Conservation (phyloP, 2,797 vertebrate species). For the Phoxinus dragarum region DNA sequence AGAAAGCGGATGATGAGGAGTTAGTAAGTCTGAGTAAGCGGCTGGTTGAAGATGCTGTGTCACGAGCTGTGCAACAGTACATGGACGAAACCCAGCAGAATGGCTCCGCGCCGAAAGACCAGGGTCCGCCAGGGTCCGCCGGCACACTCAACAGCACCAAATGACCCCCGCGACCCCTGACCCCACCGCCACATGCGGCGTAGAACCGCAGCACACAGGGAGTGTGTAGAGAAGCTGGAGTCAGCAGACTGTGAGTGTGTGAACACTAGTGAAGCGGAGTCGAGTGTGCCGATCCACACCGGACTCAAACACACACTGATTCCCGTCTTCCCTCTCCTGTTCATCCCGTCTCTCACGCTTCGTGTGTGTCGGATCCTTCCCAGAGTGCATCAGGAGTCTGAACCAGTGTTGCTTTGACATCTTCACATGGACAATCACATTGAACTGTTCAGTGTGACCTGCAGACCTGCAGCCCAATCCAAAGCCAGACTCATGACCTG, state of each 20-base stretch:
- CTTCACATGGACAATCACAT: background rate
- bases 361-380: background rate
- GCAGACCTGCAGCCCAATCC: slow-evolving; percentile 22
- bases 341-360: background rate
- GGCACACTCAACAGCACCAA: slow-evolving; percentile 71
- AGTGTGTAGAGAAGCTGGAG: background rate
- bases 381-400: background rate
- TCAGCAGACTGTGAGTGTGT: background rate
- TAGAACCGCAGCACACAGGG: background rate
- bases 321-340: background rate
- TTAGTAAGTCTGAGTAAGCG: slow-evolving; percentile 92
- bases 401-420: background rate
- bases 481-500: slow-evolving; percentile 17
- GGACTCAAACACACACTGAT: background rate
- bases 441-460: slow-evolving; percentile 5
- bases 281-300: background rate
- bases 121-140: slow-evolving; percentile 73
- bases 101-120: slow-evolving; percentile 77
- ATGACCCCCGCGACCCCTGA: slow-evolving; percentile 65
- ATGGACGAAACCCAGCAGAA: slow-evolving; percentile 91
- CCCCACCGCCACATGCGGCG: background rate
- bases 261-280: background rate
- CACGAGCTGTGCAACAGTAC: slow-evolving; percentile 94
- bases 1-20: slow-evolving; percentile 91
- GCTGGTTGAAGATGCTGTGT: slow-evolving; percentile 94